phyloP scores from a whole-genome alignment of 2,888 invertebrate species.

The Deilephila elpenor region DNA sequence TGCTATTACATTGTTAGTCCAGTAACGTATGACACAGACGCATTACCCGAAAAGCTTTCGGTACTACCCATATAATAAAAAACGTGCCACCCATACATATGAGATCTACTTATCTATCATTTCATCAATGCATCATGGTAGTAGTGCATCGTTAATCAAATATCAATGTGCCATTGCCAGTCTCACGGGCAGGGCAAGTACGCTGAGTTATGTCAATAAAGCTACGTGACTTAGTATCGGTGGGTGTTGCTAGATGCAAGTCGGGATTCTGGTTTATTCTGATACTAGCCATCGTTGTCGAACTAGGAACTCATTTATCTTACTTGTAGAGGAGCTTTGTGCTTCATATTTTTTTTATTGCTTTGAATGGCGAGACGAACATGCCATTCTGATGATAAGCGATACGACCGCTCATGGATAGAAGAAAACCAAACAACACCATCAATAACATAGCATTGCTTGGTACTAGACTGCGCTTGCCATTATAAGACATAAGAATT shows the following conservation, averaged over 20 bases:
- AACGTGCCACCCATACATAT: conserved; percentile 11
- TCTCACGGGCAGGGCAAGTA: conserved; percentile 16
- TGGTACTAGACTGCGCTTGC: no score
- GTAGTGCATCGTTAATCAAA: conserved; percentile 25
- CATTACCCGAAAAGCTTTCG: neutral
- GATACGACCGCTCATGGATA: no score
- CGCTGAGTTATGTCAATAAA: conserved; percentile 29
- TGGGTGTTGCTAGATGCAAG: conserved; percentile 7
- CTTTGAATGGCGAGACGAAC: no score
- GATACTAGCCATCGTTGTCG: neutral
- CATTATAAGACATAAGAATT: no score
- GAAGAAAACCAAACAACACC: no score
- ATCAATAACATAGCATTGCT: no score
- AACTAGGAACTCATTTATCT: neutral
- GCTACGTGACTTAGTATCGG: conserved; percentile 30
- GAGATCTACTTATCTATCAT: conserved; percentile 4
- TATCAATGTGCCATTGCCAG: conserved; percentile 19
- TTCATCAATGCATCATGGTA: conserved; percentile 18
- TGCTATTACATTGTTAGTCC: neutral
- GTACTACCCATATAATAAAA: neutral
- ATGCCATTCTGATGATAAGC: no score
- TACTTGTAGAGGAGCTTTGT: neutral
- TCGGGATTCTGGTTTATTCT: neutral
- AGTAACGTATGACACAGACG: neutral
- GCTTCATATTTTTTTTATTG: no score